Conservation (phyloP, 2,797 vertebrate species). For the Tokudaia muenninki region DNA sequence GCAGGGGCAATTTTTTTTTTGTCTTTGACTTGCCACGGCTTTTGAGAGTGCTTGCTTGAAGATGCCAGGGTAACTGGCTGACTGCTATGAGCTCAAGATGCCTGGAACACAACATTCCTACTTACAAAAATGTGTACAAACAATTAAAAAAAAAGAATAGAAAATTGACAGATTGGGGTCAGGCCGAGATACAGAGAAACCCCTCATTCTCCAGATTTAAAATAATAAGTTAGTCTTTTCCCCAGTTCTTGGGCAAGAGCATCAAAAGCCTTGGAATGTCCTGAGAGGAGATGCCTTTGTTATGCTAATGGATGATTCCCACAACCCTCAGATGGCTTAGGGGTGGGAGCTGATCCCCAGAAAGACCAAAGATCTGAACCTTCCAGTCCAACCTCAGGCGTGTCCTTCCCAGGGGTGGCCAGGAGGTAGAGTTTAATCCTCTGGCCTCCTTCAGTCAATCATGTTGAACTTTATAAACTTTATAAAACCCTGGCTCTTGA, state of each 20-base stretch:
- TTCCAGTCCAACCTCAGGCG: neutral
- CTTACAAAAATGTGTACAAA: neutral
- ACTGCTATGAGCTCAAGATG: neutral
- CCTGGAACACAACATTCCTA: neutral
- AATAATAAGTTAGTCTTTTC: neutral
- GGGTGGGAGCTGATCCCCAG: neutral
- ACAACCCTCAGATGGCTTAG: neutral
- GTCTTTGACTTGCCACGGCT: neutral
- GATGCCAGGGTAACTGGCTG: neutral
- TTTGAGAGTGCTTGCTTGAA: neutral
- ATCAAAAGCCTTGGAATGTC: conserved; percentile 49
- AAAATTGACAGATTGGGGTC: neutral
- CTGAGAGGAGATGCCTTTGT: neutral
- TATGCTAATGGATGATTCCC: neutral
- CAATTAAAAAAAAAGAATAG: neutral
- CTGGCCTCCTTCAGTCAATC: neutral
- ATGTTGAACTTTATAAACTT: accelerated
- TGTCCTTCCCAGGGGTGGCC: neutral
- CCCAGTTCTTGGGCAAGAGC: neutral
- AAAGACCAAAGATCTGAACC: neutral
- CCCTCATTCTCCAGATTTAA: neutral
- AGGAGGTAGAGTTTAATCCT: neutral
- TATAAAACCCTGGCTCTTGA: neutral
- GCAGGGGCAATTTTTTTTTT: neutral
- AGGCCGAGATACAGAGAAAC: neutral